Conservation (phyloP, 2,113 vertebrate species). For the Cathartes aura region DNA sequence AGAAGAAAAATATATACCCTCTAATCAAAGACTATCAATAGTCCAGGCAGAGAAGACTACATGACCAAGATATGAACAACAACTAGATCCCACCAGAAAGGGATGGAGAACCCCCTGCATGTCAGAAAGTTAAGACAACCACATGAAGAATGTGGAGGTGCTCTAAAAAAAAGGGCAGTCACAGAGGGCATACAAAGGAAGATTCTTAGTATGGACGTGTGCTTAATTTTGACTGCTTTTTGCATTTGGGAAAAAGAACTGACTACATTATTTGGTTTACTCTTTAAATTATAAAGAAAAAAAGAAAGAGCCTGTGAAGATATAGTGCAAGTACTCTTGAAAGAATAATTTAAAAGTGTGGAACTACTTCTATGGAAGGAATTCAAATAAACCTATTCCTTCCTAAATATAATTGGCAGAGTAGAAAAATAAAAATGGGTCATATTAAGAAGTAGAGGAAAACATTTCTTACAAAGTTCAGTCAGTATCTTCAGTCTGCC, state of each 20-base stretch:
- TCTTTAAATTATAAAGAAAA: not conserved
- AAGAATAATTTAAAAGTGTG: not conserved
- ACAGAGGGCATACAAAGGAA: not conserved
- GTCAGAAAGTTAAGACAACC: not conserved
- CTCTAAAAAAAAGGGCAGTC: not conserved
- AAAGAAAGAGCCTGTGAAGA: not conserved
- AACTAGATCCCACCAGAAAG: not conserved
- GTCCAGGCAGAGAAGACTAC: not conserved
- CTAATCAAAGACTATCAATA: not conserved
- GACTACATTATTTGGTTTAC: not conserved
- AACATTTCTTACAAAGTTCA: not conserved
- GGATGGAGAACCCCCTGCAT: not conserved
- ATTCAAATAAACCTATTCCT: not conserved
- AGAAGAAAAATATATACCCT: not conserved
- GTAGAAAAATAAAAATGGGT: not conserved
- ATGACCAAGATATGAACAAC: not conserved
- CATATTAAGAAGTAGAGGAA: not conserved
- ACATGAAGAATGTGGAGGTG: not conserved
- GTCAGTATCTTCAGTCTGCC: not conserved
- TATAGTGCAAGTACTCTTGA: not conserved
- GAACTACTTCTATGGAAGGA: not conserved
- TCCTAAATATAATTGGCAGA: not conserved
- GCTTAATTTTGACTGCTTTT: not conserved
- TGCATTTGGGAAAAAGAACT: not conserved
- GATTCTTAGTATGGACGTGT: not conserved